Evolutionary conservation across 2,888 invertebrate genomes (phyloP).

Genomic region (Polyommatus iphigenia): DNA sequence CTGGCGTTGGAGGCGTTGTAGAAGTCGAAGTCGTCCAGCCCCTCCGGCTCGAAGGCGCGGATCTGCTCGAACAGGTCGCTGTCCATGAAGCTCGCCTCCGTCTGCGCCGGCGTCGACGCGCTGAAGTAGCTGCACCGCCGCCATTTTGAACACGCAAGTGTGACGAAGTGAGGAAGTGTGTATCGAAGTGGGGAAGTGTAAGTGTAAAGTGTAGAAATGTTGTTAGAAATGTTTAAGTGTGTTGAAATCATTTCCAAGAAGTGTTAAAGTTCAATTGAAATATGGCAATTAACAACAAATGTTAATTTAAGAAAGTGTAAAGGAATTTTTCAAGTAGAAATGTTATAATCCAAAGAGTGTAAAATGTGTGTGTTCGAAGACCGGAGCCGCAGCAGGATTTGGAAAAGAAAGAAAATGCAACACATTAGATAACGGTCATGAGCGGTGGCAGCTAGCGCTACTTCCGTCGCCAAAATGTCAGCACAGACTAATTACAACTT

Average conservation of each 20-base stretch:
- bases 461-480: conserved; percentile 73
- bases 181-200: too few species aligned
- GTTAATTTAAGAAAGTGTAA: not conserved
- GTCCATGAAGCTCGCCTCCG: conserved; percentile 65
- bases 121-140: conserved; percentile 61
- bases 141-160: not conserved
- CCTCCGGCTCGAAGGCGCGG: conserved; percentile 66
- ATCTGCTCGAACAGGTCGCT: conserved; percentile 72
- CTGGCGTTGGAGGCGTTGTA: conserved; percentile 57
- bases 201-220: not conserved
- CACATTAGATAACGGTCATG: conserved; percentile 72
- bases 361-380: conserved; percentile 34
- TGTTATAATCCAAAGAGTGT: conserved; percentile 31
- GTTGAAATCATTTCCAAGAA: not conserved
- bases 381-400: conserved; percentile 57
- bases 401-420: conserved; percentile 80
- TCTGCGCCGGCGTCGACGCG: conserved; percentile 63
- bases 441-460: conserved; percentile 44
- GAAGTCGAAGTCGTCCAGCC: conserved; percentile 66
- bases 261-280: not conserved
- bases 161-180: not conserved
- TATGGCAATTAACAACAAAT: not conserved
- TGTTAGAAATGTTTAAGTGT: not conserved
- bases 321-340: not conserved
- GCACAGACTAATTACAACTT: conserved; percentile 67